A percentile compares a stretch with the other conserved stretches of the same genome.
phyloP scores from a whole-genome alignment of 2,113 vertebrate species.

The Neolamprologus sp. region DNA sequence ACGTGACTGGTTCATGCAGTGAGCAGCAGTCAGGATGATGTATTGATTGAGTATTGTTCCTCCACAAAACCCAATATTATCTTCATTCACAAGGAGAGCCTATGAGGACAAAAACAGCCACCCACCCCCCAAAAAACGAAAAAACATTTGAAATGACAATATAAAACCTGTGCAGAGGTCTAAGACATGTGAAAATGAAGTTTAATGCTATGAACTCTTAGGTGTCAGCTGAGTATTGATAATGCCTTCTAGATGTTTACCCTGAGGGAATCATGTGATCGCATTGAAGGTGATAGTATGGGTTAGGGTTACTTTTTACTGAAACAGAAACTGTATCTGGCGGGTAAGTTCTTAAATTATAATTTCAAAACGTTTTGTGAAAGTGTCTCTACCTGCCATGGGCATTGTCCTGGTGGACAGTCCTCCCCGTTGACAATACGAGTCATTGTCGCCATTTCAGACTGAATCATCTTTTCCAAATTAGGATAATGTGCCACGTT shows the following conservation, averaged over 20 bases:
- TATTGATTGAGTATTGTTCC: conserved; percentile 59
- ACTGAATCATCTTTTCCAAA: not conserved
- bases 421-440: conserved; percentile 80
- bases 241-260: not conserved
- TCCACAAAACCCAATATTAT: not conserved
- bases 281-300: not conserved
- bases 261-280: not conserved
- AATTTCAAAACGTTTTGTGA: not conserved
- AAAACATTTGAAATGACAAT: not conserved
- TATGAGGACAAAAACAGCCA: conserved; percentile 10
- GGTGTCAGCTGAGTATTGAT: not conserved
- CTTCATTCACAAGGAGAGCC: conserved; percentile 83
- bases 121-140: not conserved
- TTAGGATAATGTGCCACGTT: not conserved
- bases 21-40: conserved; percentile 84
- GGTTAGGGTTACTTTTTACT: not conserved
- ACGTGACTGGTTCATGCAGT: conserved; percentile 81
- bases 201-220: not conserved
- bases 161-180: not conserved
- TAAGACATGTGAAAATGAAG: not conserved
- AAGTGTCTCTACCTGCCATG: conserved; percentile 83
- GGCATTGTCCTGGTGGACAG: conserved; percentile 81
- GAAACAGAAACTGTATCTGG: not conserved
- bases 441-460: accelerated
- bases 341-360: not conserved